These are phyloP conservation scores for Glaucidium brasilianum DNA, from an alignment of 2,113 vertebrate genomes.

Conservation along the genomic window DNA sequence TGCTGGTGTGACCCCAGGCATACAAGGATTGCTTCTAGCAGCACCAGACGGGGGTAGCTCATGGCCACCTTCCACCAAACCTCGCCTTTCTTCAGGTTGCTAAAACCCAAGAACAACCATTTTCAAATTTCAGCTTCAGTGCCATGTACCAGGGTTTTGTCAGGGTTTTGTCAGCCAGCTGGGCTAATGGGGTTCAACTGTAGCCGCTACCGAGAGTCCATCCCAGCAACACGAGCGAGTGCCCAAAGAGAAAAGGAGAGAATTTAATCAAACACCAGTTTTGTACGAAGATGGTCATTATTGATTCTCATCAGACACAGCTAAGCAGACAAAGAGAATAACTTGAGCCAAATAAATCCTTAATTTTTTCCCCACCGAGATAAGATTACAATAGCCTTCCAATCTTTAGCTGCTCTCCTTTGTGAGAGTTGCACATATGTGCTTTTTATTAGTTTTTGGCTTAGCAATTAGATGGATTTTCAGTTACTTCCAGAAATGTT, in stretches of 20 bases:
- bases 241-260: neutral
- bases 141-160: neutral
- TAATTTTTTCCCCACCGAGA: constrained; percentile 27
- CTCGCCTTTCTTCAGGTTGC: fast-evolving
- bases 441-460: constrained; percentile 43
- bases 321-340: constrained; percentile 40
- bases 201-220: neutral
- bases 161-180: neutral
- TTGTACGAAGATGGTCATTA: neutral
- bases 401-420: constrained; percentile 23
- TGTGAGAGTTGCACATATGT: neutral
- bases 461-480: constrained; percentile 41
- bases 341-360: constrained; percentile 37
- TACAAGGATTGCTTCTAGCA: fast-evolving
- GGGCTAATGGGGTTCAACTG: fast-evolving
- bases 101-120: neutral
- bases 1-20: fast-evolving
- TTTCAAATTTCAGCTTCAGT: neutral
- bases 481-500: constrained; percentile 22
- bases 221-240: fast-evolving
- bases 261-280: neutral
- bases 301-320: constrained; percentile 2
- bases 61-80: neutral
- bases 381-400: constrained; percentile 23
- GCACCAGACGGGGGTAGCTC: fast-evolving